Base-by-base conservation (phyloP, 1,140 invertebrate genomes). In the Antheraea mylitta region DNA sequence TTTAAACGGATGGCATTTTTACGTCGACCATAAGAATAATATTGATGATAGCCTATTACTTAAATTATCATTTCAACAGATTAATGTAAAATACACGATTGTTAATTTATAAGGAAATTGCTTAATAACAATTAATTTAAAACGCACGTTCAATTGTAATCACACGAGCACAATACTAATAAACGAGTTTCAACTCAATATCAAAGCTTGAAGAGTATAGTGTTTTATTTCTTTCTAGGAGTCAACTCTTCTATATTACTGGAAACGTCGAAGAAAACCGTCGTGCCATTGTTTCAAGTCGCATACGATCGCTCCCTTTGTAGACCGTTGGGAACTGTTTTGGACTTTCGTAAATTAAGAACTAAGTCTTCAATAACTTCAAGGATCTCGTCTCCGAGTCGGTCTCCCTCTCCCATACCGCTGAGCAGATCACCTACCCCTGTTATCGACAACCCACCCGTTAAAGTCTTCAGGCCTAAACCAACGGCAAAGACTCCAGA, bases 251-350 rank as follows among this genome's bases (percentile, higher is more conserved):
- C 71, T 42, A 42, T 42, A 42, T 42, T 42, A 42, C 8, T 42
- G 38, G 38, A 42, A 42, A 42, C 38, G 7, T 42, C 38, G 38
- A 42, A 42, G 70, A 72, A 66, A 60, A 95, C 94, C 82, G 81
- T 90, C 42, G 80, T 85, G 73, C 89, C 89, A 53, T 76, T 91
- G 64, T 91, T 91, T 74, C 89, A 91, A 85, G 89, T 91, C 30
- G 79, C 79, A 48, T 91, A 91, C 73, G 89, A 91, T 82, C 78
- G 86, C 64, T 85, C 71, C 61, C 77, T 90, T 7, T 90, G 87
- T 83, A 88, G 72, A 79, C 89, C 89, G 22, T 73, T 91, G 70
- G 86, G 86, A 18, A 90, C 89, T 0, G 61, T 91, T 11, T 69
- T 73, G 19, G 79, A 89, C 76, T 86, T 89, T 78, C 76, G 74